A percentile compares a stretch with the other conserved stretches of the same genome.
These are phyloP conservation scores for Phortica magna DNA, from an alignment of 2,888 invertebrate genomes.

Conservation along the genomic window DNA sequence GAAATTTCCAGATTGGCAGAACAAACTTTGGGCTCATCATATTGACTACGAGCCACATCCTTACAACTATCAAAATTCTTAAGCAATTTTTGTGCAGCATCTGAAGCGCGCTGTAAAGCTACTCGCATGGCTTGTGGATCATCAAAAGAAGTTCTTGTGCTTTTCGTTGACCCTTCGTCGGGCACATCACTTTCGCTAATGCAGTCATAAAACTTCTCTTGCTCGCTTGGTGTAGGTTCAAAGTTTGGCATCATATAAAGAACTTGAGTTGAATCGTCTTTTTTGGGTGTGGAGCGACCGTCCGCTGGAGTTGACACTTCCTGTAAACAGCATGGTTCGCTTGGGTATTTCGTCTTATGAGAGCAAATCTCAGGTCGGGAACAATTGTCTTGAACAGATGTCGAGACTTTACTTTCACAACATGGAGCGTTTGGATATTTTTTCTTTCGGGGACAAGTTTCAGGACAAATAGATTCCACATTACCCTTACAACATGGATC, in stretches of 20 bases:
- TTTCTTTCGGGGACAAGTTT: slow-evolving; percentile 41
- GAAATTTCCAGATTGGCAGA: slow-evolving; percentile 61
- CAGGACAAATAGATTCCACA: neutral
- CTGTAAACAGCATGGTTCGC: neutral
- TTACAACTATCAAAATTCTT: slow-evolving; percentile 49
- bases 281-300: neutral
- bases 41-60: neutral
- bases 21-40: slow-evolving; percentile 25
- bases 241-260: slow-evolving; percentile 53
- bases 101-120: slow-evolving; percentile 52
- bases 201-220: slow-evolving; percentile 64
- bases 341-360: neutral
- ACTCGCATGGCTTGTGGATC: slow-evolving; percentile 50
- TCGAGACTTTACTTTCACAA: neutral
- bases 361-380: neutral
- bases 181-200: slow-evolving; percentile 48
- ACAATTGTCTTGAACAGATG: neutral
- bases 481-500: too few relatives aligned
- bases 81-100: slow-evolving; percentile 53
- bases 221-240: slow-evolving; percentile 50
- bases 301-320: too few relatives aligned
- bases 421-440: neutral
- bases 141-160: slow-evolving; percentile 24
- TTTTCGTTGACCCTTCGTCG: neutral
- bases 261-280: slow-evolving; percentile 37